Evolutionary conservation across 2,113 vertebrate species (phyloP).

Genomic region (Gadus chalcogrammus): DNA sequence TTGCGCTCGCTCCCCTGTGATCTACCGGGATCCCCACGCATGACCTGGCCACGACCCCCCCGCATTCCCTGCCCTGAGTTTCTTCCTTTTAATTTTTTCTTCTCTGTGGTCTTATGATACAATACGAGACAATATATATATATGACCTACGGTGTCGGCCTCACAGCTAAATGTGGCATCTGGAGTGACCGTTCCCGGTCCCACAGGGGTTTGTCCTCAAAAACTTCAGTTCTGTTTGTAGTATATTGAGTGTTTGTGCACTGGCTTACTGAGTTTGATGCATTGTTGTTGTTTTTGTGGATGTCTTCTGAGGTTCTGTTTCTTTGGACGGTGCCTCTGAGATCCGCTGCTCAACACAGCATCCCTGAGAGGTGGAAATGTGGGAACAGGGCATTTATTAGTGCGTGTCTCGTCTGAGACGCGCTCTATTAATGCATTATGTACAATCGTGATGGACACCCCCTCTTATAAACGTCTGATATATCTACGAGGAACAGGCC

Average conservation of each 20-base stretch:
- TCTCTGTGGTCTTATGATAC: not conserved
- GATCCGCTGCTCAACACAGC: not conserved
- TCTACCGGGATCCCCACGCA: constrained; percentile 12
- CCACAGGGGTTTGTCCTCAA: too few species aligned
- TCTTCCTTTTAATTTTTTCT: not conserved
- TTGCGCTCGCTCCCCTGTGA: constrained; percentile 20
- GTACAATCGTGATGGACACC: constrained; percentile 27
- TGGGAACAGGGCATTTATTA: constrained; percentile 34
- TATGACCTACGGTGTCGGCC: too few species aligned
- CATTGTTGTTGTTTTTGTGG: not conserved
- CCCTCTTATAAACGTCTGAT: constrained; percentile 8
- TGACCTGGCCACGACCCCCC: constrained; percentile 2
- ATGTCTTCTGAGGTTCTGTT: not conserved
- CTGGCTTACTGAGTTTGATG: too few species aligned
- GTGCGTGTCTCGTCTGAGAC: constrained; percentile 41
- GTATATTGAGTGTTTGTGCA: too few species aligned
- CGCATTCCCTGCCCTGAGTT: not conserved
- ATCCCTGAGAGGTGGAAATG: constrained; percentile 18
- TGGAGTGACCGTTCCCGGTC: not conserved
- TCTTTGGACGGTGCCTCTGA: constrained; percentile 17
- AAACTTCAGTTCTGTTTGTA: too few species aligned
- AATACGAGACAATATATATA: too few species aligned
- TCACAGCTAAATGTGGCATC: not conserved
- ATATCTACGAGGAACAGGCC: constrained; percentile 17
- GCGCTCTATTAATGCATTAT: constrained; percentile 41